Evolutionary conservation across 2,113 vertebrate genomes (phyloP).

Genomic region (Tiliqua scincoides): DNA sequence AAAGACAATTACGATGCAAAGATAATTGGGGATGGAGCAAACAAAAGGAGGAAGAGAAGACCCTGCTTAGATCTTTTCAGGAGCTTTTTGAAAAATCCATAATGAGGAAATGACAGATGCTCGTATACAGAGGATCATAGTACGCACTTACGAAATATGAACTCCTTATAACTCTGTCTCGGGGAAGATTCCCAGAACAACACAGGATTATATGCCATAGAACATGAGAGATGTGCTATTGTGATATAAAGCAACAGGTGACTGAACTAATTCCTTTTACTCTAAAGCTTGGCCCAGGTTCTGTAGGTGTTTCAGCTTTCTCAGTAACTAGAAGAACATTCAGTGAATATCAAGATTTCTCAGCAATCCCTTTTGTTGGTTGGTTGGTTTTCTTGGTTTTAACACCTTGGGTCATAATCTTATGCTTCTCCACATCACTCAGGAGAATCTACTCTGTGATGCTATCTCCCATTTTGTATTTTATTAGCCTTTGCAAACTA

Average conservation of each 20-base stretch:
- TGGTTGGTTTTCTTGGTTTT: background rate
- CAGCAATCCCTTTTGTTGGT: background rate
- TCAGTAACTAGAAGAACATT: constrained; percentile 18
- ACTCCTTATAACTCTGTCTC: constrained; percentile 74
- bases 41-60: constrained; percentile 80
- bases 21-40: constrained; percentile 69
- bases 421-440: background rate
- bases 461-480: background rate
- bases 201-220: constrained; percentile 78
- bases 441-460: background rate
- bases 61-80: constrained; percentile 87
- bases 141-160: constrained; percentile 82
- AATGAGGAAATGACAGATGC: constrained; percentile 91
- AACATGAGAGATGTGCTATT: constrained; percentile 77
- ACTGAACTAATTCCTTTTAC: constrained; percentile 66
- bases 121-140: constrained; percentile 76
- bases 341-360: background rate
- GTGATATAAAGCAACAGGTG: constrained; percentile 79
- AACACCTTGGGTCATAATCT: background rate
- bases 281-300: constrained; percentile 37
- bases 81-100: constrained; percentile 86
- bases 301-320: constrained; percentile 24
- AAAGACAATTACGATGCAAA: constrained; percentile 71
- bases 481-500: background rate
- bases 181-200: constrained; percentile 86